Percentiles rank a stretch among this genome's conserved stretches.
Conservation (phyloP, 2,888 invertebrate species). For the Oeneis ivallda region DNA sequence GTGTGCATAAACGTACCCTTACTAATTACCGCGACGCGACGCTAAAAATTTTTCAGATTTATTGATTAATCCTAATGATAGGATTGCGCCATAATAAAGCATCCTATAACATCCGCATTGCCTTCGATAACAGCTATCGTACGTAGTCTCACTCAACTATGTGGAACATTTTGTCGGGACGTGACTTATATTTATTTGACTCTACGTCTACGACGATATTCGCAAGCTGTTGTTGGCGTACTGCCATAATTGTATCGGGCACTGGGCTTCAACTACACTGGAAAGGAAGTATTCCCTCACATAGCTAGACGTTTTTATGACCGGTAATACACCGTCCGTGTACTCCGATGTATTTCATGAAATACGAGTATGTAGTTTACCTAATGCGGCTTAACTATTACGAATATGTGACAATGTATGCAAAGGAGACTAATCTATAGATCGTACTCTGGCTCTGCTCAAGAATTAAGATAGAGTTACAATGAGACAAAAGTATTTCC, state of each 20-base stretch:
- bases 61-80: not conserved
- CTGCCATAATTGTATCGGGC: constrained; percentile 66
- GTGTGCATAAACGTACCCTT: too few species aligned
- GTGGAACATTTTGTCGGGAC: constrained; percentile 64
- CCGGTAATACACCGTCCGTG: constrained; percentile 51
- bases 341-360: constrained; percentile 44
- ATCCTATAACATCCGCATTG: constrained; percentile 49
- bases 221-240: constrained; percentile 64
- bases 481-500: not conserved
- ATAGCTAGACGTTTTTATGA: constrained; percentile 65
- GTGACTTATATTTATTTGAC: constrained; percentile 63
- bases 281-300: constrained; percentile 62
- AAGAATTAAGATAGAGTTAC: too few species aligned
- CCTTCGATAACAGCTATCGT: constrained; percentile 42
- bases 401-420: not conserved
- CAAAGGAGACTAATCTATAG: not conserved
- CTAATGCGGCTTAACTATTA: not conserved
- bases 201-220: constrained; percentile 53
- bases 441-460: too few species aligned
- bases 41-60: constrained; percentile 1
- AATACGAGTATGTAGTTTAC: not conserved
- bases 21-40: too few species aligned
- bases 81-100: constrained; percentile 3
- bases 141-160: constrained; percentile 34
- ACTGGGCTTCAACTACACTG: constrained; percentile 53